Evolutionary conservation across 2,113 vertebrate genomes (phyloP).

Genomic region (Etia nguti): DNA sequence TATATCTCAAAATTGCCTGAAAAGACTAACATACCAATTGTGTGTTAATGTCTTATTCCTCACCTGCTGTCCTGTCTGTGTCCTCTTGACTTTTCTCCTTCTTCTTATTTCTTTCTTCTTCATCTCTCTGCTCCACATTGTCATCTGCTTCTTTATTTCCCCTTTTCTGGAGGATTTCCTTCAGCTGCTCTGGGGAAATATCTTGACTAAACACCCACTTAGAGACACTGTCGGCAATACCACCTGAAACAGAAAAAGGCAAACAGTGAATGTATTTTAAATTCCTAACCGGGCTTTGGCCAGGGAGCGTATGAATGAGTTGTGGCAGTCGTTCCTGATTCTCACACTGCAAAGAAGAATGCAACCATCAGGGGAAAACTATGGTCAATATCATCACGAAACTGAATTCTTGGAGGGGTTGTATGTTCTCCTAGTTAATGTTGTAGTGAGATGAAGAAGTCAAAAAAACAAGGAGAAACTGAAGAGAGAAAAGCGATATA

Average conservation of each 20-base stretch:
- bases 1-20: neutral
- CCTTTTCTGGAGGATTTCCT: slow-evolving; percentile 66
- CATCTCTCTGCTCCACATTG: slow-evolving; percentile 1
- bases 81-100: neutral
- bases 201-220: slow-evolving; percentile 94
- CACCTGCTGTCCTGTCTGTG: slow-evolving; percentile 44
- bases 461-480: neutral
- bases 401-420: neutral
- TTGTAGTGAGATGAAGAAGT: neutral
- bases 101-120: neutral
- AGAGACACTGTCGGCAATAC: slow-evolving; percentile 88
- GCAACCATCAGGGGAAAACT: neutral
- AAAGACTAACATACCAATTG: rapidly evolving
- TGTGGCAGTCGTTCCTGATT: neutral
- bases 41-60: neutral
- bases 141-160: slow-evolving; percentile 43
- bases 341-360: neutral
- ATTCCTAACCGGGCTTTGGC: neutral
- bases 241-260: slow-evolving; percentile 67
- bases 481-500: neutral
- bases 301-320: neutral
- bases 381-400: neutral
- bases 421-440: too few species aligned
- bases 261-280: neutral
- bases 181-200: slow-evolving; percentile 75